Evolutionary conservation across 1,140 invertebrate genomes (phyloP).

Genomic region (Anastatus disparis): DNA sequence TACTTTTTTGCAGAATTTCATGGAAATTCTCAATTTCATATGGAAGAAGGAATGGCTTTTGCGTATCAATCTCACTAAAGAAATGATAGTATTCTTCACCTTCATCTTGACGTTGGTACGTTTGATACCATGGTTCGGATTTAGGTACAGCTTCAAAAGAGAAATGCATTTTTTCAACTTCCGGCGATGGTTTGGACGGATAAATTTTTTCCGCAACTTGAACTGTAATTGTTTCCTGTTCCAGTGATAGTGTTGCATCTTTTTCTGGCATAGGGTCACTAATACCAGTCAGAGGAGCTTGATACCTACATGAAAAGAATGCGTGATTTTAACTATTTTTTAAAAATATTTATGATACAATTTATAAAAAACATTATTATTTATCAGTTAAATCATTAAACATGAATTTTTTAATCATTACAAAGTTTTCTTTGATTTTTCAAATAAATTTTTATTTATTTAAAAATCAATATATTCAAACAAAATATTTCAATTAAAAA

Average conservation of each 20-base stretch:
- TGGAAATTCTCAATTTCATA: slow-evolving; percentile 75
- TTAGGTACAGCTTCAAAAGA: slow-evolving; percentile 79
- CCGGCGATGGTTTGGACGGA: slow-evolving; percentile 68
- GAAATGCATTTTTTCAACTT: slow-evolving; percentile 75
- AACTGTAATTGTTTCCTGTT: slow-evolving; percentile 31
- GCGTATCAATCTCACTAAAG: slow-evolving; percentile 63
- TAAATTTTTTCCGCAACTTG: slow-evolving; percentile 47
- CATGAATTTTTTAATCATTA: no score
- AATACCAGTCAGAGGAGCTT: slow-evolving; percentile 56
- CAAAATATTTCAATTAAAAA: no score
- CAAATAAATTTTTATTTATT: no score
- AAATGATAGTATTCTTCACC: slow-evolving; percentile 71
- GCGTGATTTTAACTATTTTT: no score
- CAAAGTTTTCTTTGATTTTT: no score
- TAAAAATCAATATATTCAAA: no score
- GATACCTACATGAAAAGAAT: slow-evolving; percentile 45
- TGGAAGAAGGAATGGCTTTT: slow-evolving; percentile 77
- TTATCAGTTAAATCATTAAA: no score
- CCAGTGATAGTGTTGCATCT: slow-evolving; percentile 25
- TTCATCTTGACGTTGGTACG: slow-evolving; percentile 79
- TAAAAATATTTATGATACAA: no score
- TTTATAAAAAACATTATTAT: no score
- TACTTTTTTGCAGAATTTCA: slow-evolving; percentile 51
- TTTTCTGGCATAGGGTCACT: slow-evolving; percentile 46
- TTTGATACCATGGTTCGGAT: slow-evolving; percentile 81